Percentiles rank a stretch among this genome's conserved stretches.
phyloP scores from a whole-genome alignment of 2,888 invertebrate species.

The Eumacrocentrus americanus region DNA sequence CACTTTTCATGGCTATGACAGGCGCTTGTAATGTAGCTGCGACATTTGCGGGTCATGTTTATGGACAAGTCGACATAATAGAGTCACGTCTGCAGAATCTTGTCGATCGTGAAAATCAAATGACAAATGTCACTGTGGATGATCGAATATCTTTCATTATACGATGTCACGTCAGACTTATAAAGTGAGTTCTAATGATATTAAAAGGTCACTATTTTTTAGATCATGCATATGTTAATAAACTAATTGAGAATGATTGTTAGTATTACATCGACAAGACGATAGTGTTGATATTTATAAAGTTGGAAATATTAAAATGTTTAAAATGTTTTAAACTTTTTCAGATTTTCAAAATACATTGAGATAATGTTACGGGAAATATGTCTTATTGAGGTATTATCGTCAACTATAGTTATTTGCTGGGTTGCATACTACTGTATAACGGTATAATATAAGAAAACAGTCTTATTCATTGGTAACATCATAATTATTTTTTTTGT shows the following conservation, averaged over 20 bases:
- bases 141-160: conserved; percentile 28
- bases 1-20: conserved; percentile 5
- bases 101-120: not conserved
- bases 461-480: not conserved
- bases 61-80: conserved; percentile 34
- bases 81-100: conserved; percentile 21
- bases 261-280: too few relatives aligned
- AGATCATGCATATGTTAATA: too few relatives aligned
- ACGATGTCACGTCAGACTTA: conserved; percentile 15
- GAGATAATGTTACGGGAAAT: conserved; percentile 29
- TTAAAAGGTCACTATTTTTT: too few relatives aligned
- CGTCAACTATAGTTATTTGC: conserved; percentile 31
- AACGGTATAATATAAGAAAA: conserved; percentile 21
- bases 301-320: not conserved
- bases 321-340: not conserved
- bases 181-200: not conserved
- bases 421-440: conserved; percentile 32
- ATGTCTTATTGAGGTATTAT: conserved; percentile 30
- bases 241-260: too few relatives aligned
- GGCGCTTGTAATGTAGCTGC: conserved; percentile 32
- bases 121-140: conserved; percentile 21
- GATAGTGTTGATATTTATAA: not conserved
- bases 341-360: conserved; percentile 23
- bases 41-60: conserved; percentile 35
- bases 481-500: not conserved